phyloP scores from a whole-genome alignment of 2,113 vertebrate species.

The Cephalopterus ornatus region DNA sequence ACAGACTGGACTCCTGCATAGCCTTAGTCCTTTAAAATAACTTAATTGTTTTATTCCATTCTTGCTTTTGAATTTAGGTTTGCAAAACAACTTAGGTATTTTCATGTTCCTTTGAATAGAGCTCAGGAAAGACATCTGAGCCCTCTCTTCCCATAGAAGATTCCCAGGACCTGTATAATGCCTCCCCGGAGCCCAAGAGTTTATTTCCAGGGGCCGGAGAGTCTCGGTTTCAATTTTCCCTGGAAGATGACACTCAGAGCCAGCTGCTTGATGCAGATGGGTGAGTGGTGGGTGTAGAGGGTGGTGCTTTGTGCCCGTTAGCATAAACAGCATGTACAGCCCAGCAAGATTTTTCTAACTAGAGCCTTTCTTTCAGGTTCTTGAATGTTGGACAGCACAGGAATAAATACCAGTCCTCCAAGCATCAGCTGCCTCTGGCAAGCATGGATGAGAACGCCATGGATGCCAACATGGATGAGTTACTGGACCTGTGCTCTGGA shows the following conservation, averaged over 20 bases:
- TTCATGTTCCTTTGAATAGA: conserved; percentile 77
- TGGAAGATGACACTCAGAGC: conserved; percentile 94
- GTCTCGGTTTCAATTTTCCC: conserved; percentile 87
- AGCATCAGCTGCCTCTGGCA: conserved; percentile 83
- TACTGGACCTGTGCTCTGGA: conserved; percentile 90
- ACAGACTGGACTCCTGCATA: not conserved
- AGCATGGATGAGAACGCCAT: conserved; percentile 97
- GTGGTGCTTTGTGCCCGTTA: not conserved
- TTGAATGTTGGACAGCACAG: conserved; percentile 79
- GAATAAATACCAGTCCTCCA: conserved; percentile 78
- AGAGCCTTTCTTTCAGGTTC: conserved; percentile 64
- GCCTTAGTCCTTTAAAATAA: not conserved
- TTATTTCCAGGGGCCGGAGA: conserved; percentile 77
- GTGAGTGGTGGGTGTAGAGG: conserved; percentile 71
- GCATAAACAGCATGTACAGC: not conserved
- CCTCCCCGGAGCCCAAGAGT: conserved; percentile 85
- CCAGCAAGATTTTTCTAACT: not conserved
- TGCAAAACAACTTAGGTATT: not conserved
- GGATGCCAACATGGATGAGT: conserved; percentile 96
- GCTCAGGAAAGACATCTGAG: conserved; percentile 94
- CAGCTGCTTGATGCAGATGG: conserved; percentile 96
- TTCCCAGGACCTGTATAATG: conserved; percentile 95
- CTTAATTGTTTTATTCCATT: not conserved
- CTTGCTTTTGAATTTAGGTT: not conserved
- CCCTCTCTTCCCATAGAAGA: conserved; percentile 95